Percentiles rank a stretch among this genome's conserved stretches.
phyloP scores from a whole-genome alignment of 2,888 invertebrate species.

The Chloromyia formosa region DNA sequence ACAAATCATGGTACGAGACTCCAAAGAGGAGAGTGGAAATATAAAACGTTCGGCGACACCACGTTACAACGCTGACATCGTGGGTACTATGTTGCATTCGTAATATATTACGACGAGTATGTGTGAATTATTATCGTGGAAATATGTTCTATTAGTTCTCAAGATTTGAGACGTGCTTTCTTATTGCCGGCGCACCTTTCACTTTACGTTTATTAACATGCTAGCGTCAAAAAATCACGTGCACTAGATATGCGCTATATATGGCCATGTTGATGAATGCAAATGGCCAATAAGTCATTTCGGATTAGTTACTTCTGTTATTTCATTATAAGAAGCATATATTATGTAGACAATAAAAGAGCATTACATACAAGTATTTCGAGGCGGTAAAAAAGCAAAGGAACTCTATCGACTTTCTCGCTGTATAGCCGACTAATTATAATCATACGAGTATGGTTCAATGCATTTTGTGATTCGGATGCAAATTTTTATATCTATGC shows the following conservation, averaged over 20 bases:
- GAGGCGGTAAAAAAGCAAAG: too few species aligned
- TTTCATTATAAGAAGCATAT: neutral
- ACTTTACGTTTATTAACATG: slow-evolving; percentile 21
- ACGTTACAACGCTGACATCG: slow-evolving; percentile 13
- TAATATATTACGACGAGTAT: slow-evolving; percentile 26
- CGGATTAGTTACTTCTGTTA: neutral
- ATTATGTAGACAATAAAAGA: neutral
- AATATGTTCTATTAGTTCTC: slow-evolving; percentile 41
- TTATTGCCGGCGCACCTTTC: slow-evolving; percentile 32
- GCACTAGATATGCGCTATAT: neutral
- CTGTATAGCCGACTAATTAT: neutral
- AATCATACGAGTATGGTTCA: neutral
- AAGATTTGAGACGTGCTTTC: slow-evolving; percentile 19
- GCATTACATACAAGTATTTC: too few species aligned
- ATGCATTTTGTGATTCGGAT: slow-evolving; percentile 21
- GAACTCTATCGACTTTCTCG: too few species aligned
- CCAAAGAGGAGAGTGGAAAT: neutral
- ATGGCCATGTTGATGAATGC: neutral
- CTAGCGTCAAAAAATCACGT: neutral
- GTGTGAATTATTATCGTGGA: slow-evolving; percentile 35
- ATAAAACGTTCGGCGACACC: neutral
- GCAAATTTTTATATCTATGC: neutral
- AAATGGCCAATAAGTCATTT: slow-evolving; percentile 18
- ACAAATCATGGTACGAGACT: neutral
- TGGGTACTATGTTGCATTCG: slow-evolving; percentile 36